A percentile compares a stretch with the other conserved stretches of the same genome.
These are phyloP conservation scores for Apantesis nais DNA, from an alignment of 2,888 invertebrate genomes.

Conservation along the genomic window DNA sequence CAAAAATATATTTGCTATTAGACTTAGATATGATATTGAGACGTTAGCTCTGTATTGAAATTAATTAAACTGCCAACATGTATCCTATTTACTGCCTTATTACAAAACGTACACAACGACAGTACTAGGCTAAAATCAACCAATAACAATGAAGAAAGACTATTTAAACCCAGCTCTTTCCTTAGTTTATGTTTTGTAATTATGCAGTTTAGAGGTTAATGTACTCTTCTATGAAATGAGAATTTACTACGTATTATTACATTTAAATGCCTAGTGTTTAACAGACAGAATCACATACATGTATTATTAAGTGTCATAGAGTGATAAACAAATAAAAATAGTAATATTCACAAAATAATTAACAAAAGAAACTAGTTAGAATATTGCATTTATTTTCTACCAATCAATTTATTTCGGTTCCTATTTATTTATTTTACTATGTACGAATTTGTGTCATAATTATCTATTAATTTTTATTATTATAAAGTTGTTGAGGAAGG, in stretches of 20 bases:
- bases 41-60: not conserved
- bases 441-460: conserved; percentile 56
- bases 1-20: not conserved
- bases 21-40: not conserved
- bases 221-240: conserved; percentile 29
- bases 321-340: conserved; percentile 48
- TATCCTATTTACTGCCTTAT: not conserved
- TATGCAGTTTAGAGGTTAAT: not conserved
- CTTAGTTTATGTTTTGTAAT: not conserved
- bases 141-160: not conserved
- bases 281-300: conserved; percentile 16
- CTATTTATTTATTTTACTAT: conserved; percentile 51
- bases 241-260: conserved; percentile 43
- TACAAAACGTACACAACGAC: not conserved
- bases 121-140: not conserved
- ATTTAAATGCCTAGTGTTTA: conserved; percentile 28
- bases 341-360: conserved; percentile 49
- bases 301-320: conserved; percentile 15
- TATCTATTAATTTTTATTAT: conserved; percentile 46
- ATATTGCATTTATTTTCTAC: conserved; percentile 63
- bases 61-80: not conserved
- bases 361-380: conserved; percentile 46
- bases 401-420: conserved; percentile 51
- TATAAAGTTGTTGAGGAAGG: conserved; percentile 74
- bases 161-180: not conserved